Evolutionary conservation across 2,797 vertebrate genomes (phyloP).

Genomic region (Cyclura pinguis): DNA sequence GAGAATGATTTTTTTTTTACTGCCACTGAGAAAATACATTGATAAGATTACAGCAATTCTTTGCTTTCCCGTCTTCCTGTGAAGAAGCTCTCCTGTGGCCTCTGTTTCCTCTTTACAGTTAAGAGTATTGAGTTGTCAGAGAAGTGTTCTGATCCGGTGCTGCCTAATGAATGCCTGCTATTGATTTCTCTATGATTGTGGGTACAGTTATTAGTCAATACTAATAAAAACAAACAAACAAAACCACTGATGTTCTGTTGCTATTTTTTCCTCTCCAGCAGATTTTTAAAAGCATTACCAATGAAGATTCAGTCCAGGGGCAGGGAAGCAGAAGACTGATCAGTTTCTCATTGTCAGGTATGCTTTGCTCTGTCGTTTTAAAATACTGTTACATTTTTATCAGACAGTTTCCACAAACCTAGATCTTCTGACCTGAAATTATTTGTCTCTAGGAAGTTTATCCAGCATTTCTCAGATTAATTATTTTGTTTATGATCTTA

Average conservation of each 20-base stretch:
- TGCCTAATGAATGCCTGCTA: constrained; percentile 60
- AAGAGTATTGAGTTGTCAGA: constrained; percentile 55
- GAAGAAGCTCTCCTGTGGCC: not conserved
- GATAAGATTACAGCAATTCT: constrained; percentile 48
- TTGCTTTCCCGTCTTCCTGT: constrained; percentile 31
- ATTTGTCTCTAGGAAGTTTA: no score
- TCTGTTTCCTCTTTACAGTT: constrained; percentile 19
- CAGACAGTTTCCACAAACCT: no score
- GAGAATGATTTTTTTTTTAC: constrained; percentile 44
- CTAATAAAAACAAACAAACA: not conserved
- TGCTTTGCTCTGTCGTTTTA: constrained; percentile 44
- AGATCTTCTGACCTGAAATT: no score
- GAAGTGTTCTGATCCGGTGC: constrained; percentile 63
- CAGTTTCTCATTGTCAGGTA: constrained; percentile 96
- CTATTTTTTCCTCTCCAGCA: constrained; percentile 73
- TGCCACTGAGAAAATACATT: constrained; percentile 25
- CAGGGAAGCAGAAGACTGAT: constrained; percentile 92
- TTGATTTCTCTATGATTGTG: constrained; percentile 56
- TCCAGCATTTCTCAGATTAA: no score
- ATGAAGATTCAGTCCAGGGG: constrained; percentile 86
- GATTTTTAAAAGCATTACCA: constrained; percentile 91
- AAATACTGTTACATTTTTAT: constrained; percentile 4
- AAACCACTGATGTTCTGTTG: constrained; percentile 44
- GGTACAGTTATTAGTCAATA: constrained; percentile 21
- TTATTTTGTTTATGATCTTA: no score